Base-by-base conservation (phyloP, 1,140 invertebrate species). In the Euwallacea similis region DNA sequence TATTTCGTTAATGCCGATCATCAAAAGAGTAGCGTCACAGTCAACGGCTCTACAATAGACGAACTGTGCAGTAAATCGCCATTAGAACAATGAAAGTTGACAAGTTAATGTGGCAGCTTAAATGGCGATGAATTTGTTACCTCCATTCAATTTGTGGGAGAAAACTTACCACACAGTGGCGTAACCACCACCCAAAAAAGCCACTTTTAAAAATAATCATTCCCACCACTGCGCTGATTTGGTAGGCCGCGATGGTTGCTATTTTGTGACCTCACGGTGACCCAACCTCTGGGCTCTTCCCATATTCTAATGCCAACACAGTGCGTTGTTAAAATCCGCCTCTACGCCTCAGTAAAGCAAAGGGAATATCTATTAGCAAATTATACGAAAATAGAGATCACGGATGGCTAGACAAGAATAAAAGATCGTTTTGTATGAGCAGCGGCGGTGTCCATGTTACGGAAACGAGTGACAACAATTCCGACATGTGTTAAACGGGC, bases 401-500 rank as follows among this genome's bases (percentile, higher is more conserved):
- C 64, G 64, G 64, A 56, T 66, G 8, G 54, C 50, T 66, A 56
- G 42, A 21, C 62, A 64, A 50, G 42, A 66, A 56, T 56, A 66
- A 66, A 66, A 66, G 53, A 56, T 21, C 64, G 13, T 44, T 66
- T 66, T 66, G 54, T 41, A 33, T 56, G 21, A 64, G 44, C 62
- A 50, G 47, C 53, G 54, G 54, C 54, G 13, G 60, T 16, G 54
- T 56, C 54, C 54, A n/a, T 44, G n/a, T 42, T 56, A 58, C 64
- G 64, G 64, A 66, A 66, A 44, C 54, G 64, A 15, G 47, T 58
- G 50, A 56, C 64, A 66, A 56, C 50, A 66, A 66, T 50, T 66
- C 64, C 41, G 41, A 66, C 64, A 66, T 66, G 64, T 66, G 64
- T 66, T 66, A 66, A 66, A 58, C 64, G 64, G 54, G 44, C 46